These are phyloP conservation scores for Polyergus mexicanus DNA, from an alignment of 1,140 invertebrate species.

Conservation along the genomic window DNA sequence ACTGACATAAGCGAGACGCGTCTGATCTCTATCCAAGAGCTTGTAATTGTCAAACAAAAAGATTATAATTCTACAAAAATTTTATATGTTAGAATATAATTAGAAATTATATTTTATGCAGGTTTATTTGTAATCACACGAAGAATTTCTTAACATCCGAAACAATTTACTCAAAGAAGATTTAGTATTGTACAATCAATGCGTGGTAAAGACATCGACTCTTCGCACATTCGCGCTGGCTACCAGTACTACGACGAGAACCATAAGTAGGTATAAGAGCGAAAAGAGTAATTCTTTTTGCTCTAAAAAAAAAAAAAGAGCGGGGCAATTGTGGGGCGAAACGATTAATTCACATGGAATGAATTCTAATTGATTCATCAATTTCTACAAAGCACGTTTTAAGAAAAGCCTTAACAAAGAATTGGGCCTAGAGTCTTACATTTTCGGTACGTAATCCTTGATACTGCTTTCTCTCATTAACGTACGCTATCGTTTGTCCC, in stretches of 20 bases:
- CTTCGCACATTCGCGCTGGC: slow-evolving; percentile 7
- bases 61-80: neutral
- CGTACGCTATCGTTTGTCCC: slow-evolving; percentile 17
- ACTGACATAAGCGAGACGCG: slow-evolving; percentile 22
- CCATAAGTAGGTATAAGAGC: slow-evolving; percentile 24
- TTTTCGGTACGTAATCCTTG: slow-evolving; percentile 22
- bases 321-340: neutral
- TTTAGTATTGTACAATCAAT: neutral
- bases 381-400: slow-evolving; percentile 24
- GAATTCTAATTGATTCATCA: neutral
- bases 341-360: neutral
- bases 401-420: neutral
- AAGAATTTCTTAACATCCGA: neutral
- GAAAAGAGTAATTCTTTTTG: slow-evolving; percentile 11
- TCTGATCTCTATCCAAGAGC: slow-evolving; percentile 21
- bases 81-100: neutral
- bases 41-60: slow-evolving; percentile 5
- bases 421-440: slow-evolving; percentile 18
- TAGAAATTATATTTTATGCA: neutral
- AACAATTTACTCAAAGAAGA: neutral
- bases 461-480: slow-evolving; percentile 39
- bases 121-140: neutral
- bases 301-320: neutral
- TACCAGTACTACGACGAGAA: slow-evolving; percentile 33
- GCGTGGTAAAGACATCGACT: neutral